phyloP scores from a whole-genome alignment of 2,888 invertebrate genomes.

The Meteorus colon region DNA sequence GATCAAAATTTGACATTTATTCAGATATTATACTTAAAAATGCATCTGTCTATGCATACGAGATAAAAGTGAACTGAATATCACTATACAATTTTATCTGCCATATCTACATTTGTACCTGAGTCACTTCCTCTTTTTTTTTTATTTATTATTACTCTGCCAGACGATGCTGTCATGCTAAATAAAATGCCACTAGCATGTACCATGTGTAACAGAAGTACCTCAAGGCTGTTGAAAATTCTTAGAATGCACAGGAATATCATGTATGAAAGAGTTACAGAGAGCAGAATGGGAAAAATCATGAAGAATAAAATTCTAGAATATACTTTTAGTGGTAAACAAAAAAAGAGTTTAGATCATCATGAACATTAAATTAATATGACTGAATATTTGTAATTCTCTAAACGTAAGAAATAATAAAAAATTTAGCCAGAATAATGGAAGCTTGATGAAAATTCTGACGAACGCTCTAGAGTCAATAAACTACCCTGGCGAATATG shows the following conservation, averaged over 20 bases:
- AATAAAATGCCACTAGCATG: slow-evolving; percentile 20
- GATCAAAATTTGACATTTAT: background rate
- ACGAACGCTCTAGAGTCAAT: background rate
- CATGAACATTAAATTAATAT: slow-evolving; percentile 15
- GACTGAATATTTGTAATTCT: background rate
- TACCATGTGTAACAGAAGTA: background rate
- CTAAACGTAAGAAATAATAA: background rate
- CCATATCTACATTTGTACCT: background rate
- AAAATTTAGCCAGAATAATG: background rate
- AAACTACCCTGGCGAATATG: background rate
- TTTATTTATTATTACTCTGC: background rate
- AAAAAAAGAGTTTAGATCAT: background rate
- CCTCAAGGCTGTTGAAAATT: slow-evolving; percentile 5
- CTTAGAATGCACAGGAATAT: background rate
- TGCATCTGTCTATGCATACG: background rate
- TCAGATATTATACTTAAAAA: background rate
- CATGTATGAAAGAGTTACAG: background rate
- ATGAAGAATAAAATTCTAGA: background rate
- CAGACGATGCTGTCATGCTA: slow-evolving; percentile 10
- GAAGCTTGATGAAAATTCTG: background rate
- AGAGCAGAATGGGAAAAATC: background rate
- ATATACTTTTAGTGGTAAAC: background rate
- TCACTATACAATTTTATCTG: background rate
- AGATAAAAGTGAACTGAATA: background rate
- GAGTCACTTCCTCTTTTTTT: background rate